A percentile compares a stretch with the other conserved stretches of the same genome.
Conservation (phyloP, 1,140 invertebrate genomes). For the Phortica variegata region DNA sequence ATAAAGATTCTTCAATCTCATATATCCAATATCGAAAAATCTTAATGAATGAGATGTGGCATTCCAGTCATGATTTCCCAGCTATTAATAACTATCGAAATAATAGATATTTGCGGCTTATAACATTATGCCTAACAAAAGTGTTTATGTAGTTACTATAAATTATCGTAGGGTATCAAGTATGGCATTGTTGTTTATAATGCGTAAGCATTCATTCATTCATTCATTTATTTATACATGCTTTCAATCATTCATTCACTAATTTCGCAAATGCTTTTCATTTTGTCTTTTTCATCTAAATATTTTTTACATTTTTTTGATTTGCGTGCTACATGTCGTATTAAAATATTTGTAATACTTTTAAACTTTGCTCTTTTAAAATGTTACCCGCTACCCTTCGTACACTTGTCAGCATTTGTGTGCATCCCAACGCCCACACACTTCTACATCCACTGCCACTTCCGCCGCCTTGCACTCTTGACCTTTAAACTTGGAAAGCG, state of each 20-base stretch:
- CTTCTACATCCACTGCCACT: constrained; percentile 1
- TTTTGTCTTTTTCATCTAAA: background rate
- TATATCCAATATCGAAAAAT: too few species aligned
- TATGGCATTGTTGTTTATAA: constrained; percentile 6
- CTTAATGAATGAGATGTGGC: too few species aligned
- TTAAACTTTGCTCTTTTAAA: constrained; percentile 52
- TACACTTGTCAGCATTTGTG: too few species aligned
- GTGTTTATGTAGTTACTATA: too few species aligned
- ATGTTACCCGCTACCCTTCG: too few species aligned
- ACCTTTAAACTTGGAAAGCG: constrained; percentile 47
- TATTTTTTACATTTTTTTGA: constrained; percentile 22
- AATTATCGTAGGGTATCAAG: too few species aligned
- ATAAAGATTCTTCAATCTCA: too few species aligned
- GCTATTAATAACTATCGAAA: too few species aligned
- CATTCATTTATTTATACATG: background rate
- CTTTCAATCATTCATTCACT: background rate
- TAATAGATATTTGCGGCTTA: too few species aligned
- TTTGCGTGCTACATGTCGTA: background rate
- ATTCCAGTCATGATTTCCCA: too few species aligned
- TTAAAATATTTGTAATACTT: constrained; percentile 37
- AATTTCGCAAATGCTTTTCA: background rate
- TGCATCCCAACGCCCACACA: constrained; percentile 22
- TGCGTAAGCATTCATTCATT: background rate
- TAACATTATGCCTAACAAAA: too few species aligned
- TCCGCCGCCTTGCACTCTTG: constrained; percentile 40